Conservation (phyloP, 2,113 vertebrate genomes). For the Panurus biarmicus region DNA sequence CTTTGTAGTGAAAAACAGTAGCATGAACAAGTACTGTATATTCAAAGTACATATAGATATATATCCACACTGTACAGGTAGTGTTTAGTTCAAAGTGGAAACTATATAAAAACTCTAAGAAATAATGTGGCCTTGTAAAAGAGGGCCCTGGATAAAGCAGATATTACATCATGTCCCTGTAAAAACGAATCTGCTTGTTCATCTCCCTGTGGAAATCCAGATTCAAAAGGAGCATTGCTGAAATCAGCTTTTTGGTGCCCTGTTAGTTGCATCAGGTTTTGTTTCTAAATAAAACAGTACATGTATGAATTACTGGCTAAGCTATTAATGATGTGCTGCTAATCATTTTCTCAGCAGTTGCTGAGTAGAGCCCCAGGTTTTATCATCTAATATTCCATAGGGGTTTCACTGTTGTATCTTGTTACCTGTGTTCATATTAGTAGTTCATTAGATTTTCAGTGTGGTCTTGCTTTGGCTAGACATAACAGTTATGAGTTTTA, state of each 20-base stretch:
- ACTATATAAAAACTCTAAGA: neutral
- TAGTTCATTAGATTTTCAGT: neutral
- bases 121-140: neutral
- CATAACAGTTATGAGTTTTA: rapidly evolving
- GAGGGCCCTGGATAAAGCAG: neutral
- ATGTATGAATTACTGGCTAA: neutral
- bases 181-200: conserved; percentile 21
- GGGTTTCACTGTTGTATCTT: neutral
- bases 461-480: neutral
- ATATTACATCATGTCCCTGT: conserved; percentile 64
- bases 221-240: conserved; percentile 31
- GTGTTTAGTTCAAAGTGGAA: neutral
- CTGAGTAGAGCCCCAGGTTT: neutral
- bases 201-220: conserved; percentile 60
- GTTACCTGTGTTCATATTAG: neutral
- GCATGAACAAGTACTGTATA: neutral
- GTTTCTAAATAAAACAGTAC: neutral
- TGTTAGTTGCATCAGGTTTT: neutral
- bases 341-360: neutral
- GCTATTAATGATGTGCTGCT: neutral
- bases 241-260: conserved; percentile 1
- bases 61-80: no score
- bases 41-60: neutral
- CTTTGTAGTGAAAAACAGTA: neutral
- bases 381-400: neutral